phyloP scores from a whole-genome alignment of 2,888 invertebrate genomes.

The Dasysyrphus albostriatus region DNA sequence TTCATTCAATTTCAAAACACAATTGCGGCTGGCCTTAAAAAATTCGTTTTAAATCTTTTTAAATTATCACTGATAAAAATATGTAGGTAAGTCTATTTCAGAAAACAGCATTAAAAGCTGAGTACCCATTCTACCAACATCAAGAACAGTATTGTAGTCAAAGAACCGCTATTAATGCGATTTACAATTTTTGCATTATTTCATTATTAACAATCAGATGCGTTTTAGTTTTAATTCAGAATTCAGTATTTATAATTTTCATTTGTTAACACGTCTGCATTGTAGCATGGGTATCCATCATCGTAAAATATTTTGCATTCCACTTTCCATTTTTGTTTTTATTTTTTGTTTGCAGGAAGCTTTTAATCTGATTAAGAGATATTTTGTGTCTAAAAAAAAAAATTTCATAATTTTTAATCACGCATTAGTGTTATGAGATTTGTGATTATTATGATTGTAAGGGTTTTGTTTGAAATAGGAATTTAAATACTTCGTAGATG shows the following conservation, averaged over 20 bases:
- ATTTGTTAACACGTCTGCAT: constrained; percentile 18
- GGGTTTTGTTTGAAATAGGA: neutral
- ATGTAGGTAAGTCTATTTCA: neutral
- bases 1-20: too few relatives aligned
- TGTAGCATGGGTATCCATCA: too few relatives aligned
- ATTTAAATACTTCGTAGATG: neutral
- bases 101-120: neutral
- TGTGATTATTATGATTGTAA: neutral
- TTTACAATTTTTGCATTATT: constrained; percentile 32
- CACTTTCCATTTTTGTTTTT: neutral
- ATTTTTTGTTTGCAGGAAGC: constrained; percentile 17
- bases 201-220: constrained; percentile 14
- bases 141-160: neutral
- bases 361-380: constrained; percentile 42
- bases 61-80: too few relatives aligned
- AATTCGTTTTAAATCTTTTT: too few relatives aligned
- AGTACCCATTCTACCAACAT: neutral
- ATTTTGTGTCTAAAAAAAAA: constrained; percentile 33
- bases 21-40: too few relatives aligned
- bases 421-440: neutral
- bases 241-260: constrained; percentile 1
- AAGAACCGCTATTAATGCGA: constrained; percentile 37
- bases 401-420: neutral
- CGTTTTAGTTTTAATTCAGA: constrained; percentile 19
- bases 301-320: neutral